Evolutionary conservation across 2,113 vertebrate species (phyloP).

Genomic region (Eulemur macaco): DNA sequence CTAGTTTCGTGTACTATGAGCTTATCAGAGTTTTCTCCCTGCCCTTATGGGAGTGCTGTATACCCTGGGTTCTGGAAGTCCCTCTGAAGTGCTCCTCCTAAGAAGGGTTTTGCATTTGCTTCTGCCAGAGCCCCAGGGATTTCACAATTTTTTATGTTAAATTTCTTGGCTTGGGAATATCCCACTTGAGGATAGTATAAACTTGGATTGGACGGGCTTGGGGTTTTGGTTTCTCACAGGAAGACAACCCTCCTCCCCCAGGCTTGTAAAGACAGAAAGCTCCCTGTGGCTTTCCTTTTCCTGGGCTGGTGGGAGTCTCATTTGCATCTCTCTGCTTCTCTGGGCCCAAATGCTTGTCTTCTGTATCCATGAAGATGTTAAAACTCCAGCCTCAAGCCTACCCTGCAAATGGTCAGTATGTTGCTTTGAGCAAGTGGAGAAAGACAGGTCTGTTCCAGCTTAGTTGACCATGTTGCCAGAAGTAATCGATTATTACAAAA

Average conservation of each 20-base stretch:
- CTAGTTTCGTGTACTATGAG: neutral
- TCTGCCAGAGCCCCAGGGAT: constrained; percentile 8
- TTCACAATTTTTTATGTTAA: constrained; percentile 43
- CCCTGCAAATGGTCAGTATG: neutral
- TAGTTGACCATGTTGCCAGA: neutral
- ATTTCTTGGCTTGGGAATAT: constrained; percentile 40
- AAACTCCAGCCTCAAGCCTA: neutral
- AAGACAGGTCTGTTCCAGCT: constrained; percentile 37
- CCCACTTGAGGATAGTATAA: neutral
- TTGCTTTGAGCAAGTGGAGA: neutral
- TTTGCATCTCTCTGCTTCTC: neutral
- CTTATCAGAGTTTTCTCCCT: neutral
- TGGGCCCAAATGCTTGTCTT: neutral
- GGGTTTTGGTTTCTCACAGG: constrained; percentile 67
- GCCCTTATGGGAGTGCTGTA: neutral
- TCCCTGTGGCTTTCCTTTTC: neutral
- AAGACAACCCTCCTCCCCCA: neutral
- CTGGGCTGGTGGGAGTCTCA: neutral
- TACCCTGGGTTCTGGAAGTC: neutral
- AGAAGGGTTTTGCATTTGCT: neutral
- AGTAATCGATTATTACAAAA: constrained; percentile 15
- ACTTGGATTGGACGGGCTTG: constrained; percentile 43
- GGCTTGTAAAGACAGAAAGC: constrained; percentile 11
- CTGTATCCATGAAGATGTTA: neutral
- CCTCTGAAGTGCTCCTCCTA: neutral